phyloP scores from a whole-genome alignment of 2,888 invertebrate species.

The Trilocha varians region DNA sequence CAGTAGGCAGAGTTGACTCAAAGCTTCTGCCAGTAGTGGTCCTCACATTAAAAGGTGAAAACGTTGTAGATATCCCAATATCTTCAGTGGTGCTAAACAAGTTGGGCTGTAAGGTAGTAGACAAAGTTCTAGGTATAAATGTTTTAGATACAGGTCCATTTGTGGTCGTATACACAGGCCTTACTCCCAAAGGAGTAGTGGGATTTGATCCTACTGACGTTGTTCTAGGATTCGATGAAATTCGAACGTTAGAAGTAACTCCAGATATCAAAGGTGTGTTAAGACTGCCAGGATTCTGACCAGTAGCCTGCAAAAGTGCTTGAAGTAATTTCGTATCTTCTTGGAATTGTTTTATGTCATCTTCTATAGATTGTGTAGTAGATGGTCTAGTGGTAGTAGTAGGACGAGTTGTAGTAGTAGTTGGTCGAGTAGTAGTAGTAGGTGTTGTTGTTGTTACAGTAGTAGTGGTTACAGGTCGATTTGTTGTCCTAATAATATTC shows the following conservation, averaged over 20 bases:
- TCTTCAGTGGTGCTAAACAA: slow-evolving; percentile 35
- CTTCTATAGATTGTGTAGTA: slow-evolving; percentile 36
- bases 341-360: slow-evolving; percentile 51
- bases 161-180: slow-evolving; percentile 49
- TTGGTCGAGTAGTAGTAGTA: slow-evolving; percentile 21
- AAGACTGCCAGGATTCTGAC: slow-evolving; percentile 35
- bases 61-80: slow-evolving; percentile 55
- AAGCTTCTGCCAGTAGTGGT: slow-evolving; percentile 33
- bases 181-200: slow-evolving; percentile 46
- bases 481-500: slow-evolving; percentile 31
- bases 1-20: slow-evolving; percentile 23
- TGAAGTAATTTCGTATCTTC: slow-evolving; percentile 59
- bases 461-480: slow-evolving; percentile 21
- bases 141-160: slow-evolving; percentile 33
- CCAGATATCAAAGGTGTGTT: slow-evolving; percentile 51
- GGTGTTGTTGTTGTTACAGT: slow-evolving; percentile 25
- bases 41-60: slow-evolving; percentile 40
- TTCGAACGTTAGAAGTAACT: slow-evolving; percentile 56
- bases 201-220: slow-evolving; percentile 50
- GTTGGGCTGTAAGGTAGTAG: slow-evolving; percentile 42
- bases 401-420: slow-evolving; percentile 23
- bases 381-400: slow-evolving; percentile 24
- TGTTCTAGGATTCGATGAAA: slow-evolving; percentile 52
- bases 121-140: slow-evolving; percentile 36
- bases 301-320: slow-evolving; percentile 55